Evolutionary conservation across 2,797 vertebrate genomes (phyloP).

Genomic region (Epinephelus awoara): DNA sequence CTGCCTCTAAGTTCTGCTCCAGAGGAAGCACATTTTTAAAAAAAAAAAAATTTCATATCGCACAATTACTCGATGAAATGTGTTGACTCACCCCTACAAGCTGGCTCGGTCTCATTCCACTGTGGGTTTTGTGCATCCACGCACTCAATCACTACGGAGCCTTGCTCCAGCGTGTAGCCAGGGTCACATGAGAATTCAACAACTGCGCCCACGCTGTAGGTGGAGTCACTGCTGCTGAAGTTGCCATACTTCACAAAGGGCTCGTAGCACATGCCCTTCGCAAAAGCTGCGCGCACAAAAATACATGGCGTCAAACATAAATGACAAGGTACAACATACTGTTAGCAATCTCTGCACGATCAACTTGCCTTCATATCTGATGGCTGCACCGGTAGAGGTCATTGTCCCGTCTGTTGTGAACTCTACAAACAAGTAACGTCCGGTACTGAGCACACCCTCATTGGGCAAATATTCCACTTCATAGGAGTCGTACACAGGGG

Average conservation of each 20-base stretch:
- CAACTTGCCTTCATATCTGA: constrained; percentile 94
- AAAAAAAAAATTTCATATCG: constrained; percentile 35
- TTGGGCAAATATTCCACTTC: constrained; percentile 98
- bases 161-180: constrained; percentile 97
- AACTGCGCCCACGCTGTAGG: constrained; percentile 90
- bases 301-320: not conserved
- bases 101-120: constrained; percentile 98
- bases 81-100: constrained; percentile 91
- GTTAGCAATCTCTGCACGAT: not conserved
- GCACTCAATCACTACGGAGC: constrained; percentile 95
- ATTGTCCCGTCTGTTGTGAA: constrained; percentile 94
- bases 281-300: constrained; percentile 87
- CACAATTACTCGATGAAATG: constrained; percentile 40
- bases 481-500: constrained; percentile 95
- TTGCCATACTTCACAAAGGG: constrained; percentile 98
- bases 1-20: constrained; percentile 36
- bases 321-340: not conserved
- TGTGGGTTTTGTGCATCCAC: constrained; percentile 91
- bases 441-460: constrained; percentile 93
- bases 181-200: constrained; percentile 96
- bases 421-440: constrained; percentile 92
- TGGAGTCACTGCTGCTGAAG: constrained; percentile 92
- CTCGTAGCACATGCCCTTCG: constrained; percentile 94
- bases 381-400: constrained; percentile 92
- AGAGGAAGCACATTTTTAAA: constrained; percentile 39